Base-by-base conservation (phyloP, 2,113 vertebrate species). In the Piaya cayana region DNA sequence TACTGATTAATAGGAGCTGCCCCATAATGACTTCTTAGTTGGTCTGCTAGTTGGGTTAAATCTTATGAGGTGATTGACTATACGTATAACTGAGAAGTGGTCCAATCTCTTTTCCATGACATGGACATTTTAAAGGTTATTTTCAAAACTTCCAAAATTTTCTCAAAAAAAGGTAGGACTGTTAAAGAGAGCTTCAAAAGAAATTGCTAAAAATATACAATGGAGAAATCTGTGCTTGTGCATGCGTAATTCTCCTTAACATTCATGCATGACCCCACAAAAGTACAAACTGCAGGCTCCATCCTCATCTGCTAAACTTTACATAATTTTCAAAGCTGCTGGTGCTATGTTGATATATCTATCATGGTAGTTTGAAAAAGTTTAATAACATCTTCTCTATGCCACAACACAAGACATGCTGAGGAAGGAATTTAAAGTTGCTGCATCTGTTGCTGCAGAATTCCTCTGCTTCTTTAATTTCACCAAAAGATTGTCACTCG, bases 1-100 rank as follows among this genome's bases (percentile, higher is more conserved):
- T 93, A 21, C 42, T 95, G 58, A 95, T 93, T 93, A 92, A 63
- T 75, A 69, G 70, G 67, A 88, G 42, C 75, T 94, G 9, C 25
- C 17, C n/a, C 60, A 69, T 23, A 90, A 88, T 9, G 55, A 45
- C 93, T 93, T 93, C 72, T 82, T 63, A 92, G 32, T 56, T 88
- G 59, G 8, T 60, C 32, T 84, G 58, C 37, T 81, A 53, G 55
- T 43, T 91, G 86, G 77, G 93, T 93, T 94, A 88, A 93, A 82
- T 94, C 27, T 62, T 69, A 81, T 65, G 81, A 94, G 67, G 39
- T 88, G 70, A 95, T 82, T 90, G 83, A 93, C 34, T 80, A 3
- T 58, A n/a, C 60, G 52, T 87, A 39, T 93, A 87, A 84, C 64
- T 88, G 64, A 69, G 88, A 96, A 84, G 64, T 21, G 63, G 30